Base-by-base conservation (phyloP, 2,797 vertebrate genomes). In the Melanotaenia boesemani region DNA sequence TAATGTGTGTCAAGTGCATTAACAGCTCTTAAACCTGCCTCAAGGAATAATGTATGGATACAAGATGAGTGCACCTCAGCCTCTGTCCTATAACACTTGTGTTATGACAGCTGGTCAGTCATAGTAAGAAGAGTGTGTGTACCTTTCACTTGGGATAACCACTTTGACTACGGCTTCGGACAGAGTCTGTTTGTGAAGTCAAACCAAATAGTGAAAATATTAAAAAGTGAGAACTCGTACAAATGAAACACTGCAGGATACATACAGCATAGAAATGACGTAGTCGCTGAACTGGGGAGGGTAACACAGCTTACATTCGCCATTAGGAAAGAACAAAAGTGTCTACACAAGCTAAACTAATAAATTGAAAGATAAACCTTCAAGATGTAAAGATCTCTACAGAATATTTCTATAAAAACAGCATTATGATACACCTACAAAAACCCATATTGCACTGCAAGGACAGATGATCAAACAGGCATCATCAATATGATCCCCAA, bases 121-220 rank as follows among this genome's bases (percentile, higher is more conserved):
- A 86, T 88, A 89, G 92, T 86, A 93, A 89, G 90, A 88, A 89
- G 93, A 93, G 90, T 92, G 92, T 92, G 92, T 91, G 93, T 95
- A 96, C 95, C 95, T 95, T 95, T 96, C 95, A 79, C 94, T 94
- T 77, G 95, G 95, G 94, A 96, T 95, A 93, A 96, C 95, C 95
- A 96, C 95, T 95, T 95, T 96, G 93, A 96, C 95, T 93, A 95
- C 91, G 87, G 95, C 95, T 93, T 96, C 94, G 90, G 95, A 95
- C 94, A 96, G 95, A 95, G 91, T 96, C 95, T 96, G 95, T 95
- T 95, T 91, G 91, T 94, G 93, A 95, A 94, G 94, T 94, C 93
- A 95, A 93, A 95, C 77, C 93, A 94, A 94, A 95, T 93, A 91
- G 92, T 94, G 84, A 93, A 89, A 91, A 92, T 93, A 94, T 93